Conservation (phyloP, 2,888 invertebrate genomes). For the Meghimatium bilineatum region DNA sequence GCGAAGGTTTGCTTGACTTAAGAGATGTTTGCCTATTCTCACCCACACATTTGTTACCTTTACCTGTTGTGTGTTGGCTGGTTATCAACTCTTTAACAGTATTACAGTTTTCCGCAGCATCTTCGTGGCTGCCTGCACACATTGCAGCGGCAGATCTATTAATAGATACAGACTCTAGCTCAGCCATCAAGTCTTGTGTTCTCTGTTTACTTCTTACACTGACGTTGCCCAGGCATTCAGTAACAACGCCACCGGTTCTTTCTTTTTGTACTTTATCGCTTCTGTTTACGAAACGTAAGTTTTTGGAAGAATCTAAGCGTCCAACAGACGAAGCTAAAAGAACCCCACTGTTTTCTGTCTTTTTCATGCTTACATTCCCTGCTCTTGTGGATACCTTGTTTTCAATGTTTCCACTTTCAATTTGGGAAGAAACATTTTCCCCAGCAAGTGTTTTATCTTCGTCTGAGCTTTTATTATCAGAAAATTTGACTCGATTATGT, state of each 20-base stretch:
- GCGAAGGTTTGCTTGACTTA: background rate
- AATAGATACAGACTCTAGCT: background rate
- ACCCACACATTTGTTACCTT: background rate
- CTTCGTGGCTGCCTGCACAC: background rate
- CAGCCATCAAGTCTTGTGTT: background rate
- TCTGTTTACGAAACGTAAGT: background rate
- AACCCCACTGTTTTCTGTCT: background rate
- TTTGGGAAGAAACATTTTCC: background rate
- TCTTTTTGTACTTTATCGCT: background rate
- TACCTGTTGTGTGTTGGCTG: background rate
- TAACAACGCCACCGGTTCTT: background rate
- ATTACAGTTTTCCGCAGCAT: background rate
- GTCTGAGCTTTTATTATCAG: background rate
- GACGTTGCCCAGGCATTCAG: background rate
- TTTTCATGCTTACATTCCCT: background rate
- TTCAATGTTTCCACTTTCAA: background rate
- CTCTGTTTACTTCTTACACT: background rate
- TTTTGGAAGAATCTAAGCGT: background rate
- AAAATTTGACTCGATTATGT: conserved; percentile 27
- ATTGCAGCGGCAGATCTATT: background rate
- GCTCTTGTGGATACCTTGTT: background rate
- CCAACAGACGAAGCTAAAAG: background rate
- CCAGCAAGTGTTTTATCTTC: background rate
- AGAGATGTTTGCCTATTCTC: background rate
- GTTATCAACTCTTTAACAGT: background rate